Base-by-base conservation (phyloP, 2,113 vertebrate genomes). In the Motacilla tschutschensis region DNA sequence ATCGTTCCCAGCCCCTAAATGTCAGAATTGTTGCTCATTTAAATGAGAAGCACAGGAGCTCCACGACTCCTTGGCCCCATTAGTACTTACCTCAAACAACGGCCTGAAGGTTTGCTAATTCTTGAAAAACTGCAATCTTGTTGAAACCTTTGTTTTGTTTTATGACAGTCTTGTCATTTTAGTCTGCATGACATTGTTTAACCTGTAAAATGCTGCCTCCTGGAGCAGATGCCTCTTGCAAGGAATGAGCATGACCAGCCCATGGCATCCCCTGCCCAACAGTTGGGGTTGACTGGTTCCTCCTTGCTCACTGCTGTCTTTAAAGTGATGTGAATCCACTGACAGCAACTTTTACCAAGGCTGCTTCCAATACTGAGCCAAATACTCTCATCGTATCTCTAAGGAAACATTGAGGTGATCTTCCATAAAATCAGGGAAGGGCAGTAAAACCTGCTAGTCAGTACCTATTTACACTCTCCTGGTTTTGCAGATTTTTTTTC, bases 361-460 rank as follows among this genome's bases (percentile, higher is more conserved):
- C 43, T 87, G 36, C 54, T 71, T 88, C 29, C 71, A 79, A 41
- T 40, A 46, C 26, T 28, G 46, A 33, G 33, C 33, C 33, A 33
- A 33, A 33, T 33, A 28, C 21, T 79, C 47, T 47, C 18, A 29
- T 11, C 6, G 0, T 69, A 40, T 14, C 29, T 51, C n/a, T 73
- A 54, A 51, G 38, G 54, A 64, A 50, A 50, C 59, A 63, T 0
- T 38, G 64, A 87, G 31, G 19, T 60, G 70, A 64, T 20, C 44
- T n/a, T 71, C 62, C 44, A 53, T n/a, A 66, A 51, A 71, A 71
- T 36, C 33, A 75, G 54, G 38, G 12, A 63, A 75, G n/a, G 14
- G 20, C 33, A 62, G 26, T 69, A 57, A 55, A 84, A 65, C 22
- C 41, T 60, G 15, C 15, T 28, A 4, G 6, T 17, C 0, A 0